A percentile compares a stretch with the other conserved stretches of the same genome.
Conservation (phyloP, 2,888 invertebrate genomes). For the Cerastis rubricosa region DNA sequence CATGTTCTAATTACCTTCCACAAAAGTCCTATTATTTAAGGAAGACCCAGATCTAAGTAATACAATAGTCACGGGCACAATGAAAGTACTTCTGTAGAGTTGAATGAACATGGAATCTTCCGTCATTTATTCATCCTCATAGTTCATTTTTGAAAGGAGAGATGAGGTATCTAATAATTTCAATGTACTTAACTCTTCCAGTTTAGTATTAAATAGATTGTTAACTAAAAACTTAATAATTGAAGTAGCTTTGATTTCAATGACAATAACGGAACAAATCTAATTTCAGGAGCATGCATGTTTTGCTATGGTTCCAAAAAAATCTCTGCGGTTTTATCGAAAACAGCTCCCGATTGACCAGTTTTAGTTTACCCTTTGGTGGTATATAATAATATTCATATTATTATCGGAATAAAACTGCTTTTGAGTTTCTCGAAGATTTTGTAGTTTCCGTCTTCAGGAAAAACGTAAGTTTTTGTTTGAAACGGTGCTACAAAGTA, state of each 20-base stretch:
- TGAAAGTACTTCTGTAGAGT: background rate
- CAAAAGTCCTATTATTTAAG: background rate
- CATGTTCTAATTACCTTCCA: background rate
- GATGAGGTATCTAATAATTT: background rate
- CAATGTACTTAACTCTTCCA: background rate
- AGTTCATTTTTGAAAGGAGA: too few species aligned
- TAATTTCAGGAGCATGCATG: background rate
- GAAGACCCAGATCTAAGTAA: background rate
- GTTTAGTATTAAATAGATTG: background rate
- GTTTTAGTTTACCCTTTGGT: background rate
- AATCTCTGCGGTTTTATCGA: background rate
- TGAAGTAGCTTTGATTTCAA: background rate
- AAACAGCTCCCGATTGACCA: background rate
- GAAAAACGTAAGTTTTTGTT: background rate
- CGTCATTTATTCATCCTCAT: background rate
- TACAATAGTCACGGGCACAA: background rate
- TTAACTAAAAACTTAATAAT: background rate
- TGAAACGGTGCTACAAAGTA: background rate
- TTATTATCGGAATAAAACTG: too few species aligned
- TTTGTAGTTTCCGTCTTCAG: background rate
- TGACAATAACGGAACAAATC: background rate
- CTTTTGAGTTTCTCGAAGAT: background rate
- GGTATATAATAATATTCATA: too few species aligned
- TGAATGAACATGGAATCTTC: constrained; percentile 17
- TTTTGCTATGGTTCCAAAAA: background rate